Evolutionary conservation across 2,113 vertebrate genomes (phyloP).

Genomic region (Kryptolebias marmoratus): DNA sequence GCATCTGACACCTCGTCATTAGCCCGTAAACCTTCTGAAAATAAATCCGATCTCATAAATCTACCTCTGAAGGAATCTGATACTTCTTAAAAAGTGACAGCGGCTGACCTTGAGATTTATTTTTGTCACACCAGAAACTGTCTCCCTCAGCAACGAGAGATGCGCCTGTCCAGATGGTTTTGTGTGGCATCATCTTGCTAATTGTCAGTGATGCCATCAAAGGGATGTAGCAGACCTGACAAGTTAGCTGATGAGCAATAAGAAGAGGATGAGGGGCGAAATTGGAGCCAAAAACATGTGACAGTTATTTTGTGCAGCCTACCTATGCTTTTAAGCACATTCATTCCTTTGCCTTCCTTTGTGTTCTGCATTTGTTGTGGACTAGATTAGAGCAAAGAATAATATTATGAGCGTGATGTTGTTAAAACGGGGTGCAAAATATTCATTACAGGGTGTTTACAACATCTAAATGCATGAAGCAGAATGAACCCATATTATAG

Average conservation of each 20-base stretch:
- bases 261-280: slow-evolving; percentile 70
- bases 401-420: slow-evolving; percentile 41
- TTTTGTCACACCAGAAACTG: slow-evolving; percentile 81
- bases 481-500: slow-evolving; percentile 10
- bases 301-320: slow-evolving; percentile 66
- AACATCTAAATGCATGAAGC: slow-evolving; percentile 40
- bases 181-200: slow-evolving; percentile 84
- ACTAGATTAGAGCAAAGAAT: slow-evolving; percentile 27
- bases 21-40: slow-evolving; percentile 74
- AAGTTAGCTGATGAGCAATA: slow-evolving; percentile 83
- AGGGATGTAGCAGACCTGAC: slow-evolving; percentile 82
- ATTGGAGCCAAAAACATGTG: slow-evolving; percentile 70
- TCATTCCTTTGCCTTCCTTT: slow-evolving; percentile 56
- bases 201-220: slow-evolving; percentile 86
- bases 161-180: slow-evolving; percentile 84
- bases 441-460: slow-evolving; percentile 47
- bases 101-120: slow-evolving; percentile 83
- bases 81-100: slow-evolving; percentile 79
- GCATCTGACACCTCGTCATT: slow-evolving; percentile 55
- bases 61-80: slow-evolving; percentile 75
- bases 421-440: slow-evolving; percentile 45
- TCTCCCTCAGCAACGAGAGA: slow-evolving; percentile 81
- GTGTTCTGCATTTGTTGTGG: slow-evolving; percentile 45
- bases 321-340: slow-evolving; percentile 65
- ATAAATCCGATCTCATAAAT: slow-evolving; percentile 77